Conservation (phyloP, 2,888 invertebrate genomes). For the Cataglyphis rosenhaueri region DNA sequence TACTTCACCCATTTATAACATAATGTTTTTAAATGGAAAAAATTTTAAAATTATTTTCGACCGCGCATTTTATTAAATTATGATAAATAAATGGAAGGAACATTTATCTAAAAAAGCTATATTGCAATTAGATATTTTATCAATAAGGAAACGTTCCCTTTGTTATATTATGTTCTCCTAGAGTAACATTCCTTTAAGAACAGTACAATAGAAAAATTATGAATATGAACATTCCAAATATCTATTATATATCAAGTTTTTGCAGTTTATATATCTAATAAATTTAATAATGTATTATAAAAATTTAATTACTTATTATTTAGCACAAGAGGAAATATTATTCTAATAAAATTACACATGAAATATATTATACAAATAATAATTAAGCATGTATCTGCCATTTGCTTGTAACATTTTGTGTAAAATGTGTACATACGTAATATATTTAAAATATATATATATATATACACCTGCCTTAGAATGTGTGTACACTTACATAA, state of each 20-base stretch:
- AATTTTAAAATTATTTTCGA: too few relatives aligned
- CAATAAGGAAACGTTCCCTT: not conserved
- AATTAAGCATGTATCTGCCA: conserved; percentile 56
- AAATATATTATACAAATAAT: conserved; percentile 46
- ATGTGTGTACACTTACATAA: conserved; percentile 34
- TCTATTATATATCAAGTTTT: conserved; percentile 20
- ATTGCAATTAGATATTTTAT: conserved; percentile 18
- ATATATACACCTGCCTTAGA: not conserved
- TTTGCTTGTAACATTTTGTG: conserved; percentile 50
- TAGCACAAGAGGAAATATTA: conserved; percentile 1
- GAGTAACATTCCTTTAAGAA: conserved; percentile 30
- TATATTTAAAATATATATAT: conserved; percentile 40
- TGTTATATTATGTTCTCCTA: conserved; percentile 6
- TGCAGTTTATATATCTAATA: conserved; percentile 12
- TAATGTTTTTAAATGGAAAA: not conserved
- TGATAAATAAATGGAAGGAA: not conserved
- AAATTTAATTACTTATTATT: conserved; percentile 32
- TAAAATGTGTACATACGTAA: conserved; percentile 32
- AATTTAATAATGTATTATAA: conserved; percentile 28
- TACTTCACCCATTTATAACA: not conserved
- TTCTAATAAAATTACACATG: conserved; percentile 37
- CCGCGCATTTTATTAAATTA: too few relatives aligned
- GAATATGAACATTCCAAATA: conserved; percentile 10
- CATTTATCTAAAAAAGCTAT: conserved; percentile 28
- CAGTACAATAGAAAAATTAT: conserved; percentile 41